Evolutionary conservation across 23 tunicate species (phyloP).

Genomic region (Trididemnum clinides): DNA sequence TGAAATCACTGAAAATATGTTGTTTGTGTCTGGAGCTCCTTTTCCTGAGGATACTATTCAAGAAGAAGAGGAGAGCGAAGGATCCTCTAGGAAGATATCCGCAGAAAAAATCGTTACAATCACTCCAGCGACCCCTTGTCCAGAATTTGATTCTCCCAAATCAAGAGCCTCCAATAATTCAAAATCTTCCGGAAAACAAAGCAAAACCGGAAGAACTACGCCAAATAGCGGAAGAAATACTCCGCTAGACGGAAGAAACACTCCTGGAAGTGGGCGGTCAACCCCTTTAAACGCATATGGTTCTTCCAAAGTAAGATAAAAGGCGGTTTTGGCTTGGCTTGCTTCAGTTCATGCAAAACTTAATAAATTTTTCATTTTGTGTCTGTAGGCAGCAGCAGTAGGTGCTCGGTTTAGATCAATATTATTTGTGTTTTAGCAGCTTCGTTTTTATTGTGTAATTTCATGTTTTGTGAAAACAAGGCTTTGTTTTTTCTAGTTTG

Average conservation of each 20-base stretch:
- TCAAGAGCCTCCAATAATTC: not conserved
- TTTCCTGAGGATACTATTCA: constrained; percentile 21
- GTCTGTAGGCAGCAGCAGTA: too few relatives aligned
- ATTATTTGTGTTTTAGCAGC: too few relatives aligned
- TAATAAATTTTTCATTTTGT: too few relatives aligned
- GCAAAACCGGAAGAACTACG: not conserved
- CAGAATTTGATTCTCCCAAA: not conserved
- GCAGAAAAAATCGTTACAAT: not conserved
- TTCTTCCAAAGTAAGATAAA: constrained; percentile 6
- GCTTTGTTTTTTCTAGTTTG: too few relatives aligned
- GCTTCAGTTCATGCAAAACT: not conserved
- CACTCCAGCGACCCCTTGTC: not conserved
- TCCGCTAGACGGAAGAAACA: not conserved
- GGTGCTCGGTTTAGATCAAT: too few relatives aligned
- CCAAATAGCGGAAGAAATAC: not conserved
- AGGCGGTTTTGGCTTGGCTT: not conserved
- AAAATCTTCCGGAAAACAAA: not conserved
- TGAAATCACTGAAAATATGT: constrained; percentile 77
- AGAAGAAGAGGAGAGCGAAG: constrained; percentile 53
- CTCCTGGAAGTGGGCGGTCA: not conserved
- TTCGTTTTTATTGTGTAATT: too few relatives aligned
- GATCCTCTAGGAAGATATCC: not conserved
- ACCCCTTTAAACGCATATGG: not conserved
- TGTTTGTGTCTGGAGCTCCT: constrained; percentile 36
- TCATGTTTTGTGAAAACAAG: too few relatives aligned